These are phyloP conservation scores for Ophioninae sp. DNA, from an alignment of 2,888 invertebrate species.

Conservation along the genomic window DNA sequence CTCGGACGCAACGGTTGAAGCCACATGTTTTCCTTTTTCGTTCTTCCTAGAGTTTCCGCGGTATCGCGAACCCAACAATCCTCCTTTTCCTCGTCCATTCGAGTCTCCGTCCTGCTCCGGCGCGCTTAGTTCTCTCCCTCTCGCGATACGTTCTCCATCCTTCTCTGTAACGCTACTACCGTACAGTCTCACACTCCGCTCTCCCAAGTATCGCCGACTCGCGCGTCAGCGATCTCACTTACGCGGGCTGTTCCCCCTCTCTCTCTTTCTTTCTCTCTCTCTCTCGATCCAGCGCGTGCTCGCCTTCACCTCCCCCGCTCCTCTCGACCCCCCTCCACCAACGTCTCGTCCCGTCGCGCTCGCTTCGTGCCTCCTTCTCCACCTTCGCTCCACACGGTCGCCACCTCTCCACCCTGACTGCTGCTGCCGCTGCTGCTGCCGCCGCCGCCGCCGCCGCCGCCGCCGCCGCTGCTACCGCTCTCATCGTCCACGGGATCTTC, in stretches of 20 bases:
- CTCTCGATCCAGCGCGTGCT: slow-evolving; percentile 66
- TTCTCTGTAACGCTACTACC: slow-evolving; percentile 11
- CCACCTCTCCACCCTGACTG: slow-evolving; percentile 58
- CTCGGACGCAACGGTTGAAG: slow-evolving; percentile 8
- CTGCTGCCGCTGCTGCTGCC: slow-evolving; percentile 52
- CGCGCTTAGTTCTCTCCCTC: slow-evolving; percentile 25
- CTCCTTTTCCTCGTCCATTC: slow-evolving; percentile 27
- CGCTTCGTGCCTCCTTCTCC: slow-evolving; percentile 51
- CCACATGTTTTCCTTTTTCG: slow-evolving; percentile 13
- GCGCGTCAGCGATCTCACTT: slow-evolving; percentile 68
- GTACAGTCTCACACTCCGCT: slow-evolving; percentile 58
- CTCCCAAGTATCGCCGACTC: slow-evolving; percentile 67
- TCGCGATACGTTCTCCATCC: slow-evolving; percentile 47
- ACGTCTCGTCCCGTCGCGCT: slow-evolving; percentile 46
- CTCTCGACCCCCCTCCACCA: slow-evolving; percentile 50
- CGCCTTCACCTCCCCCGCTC: slow-evolving; percentile 54
- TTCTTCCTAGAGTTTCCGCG: slow-evolving; percentile 10
- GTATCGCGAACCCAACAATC: slow-evolving; percentile 43
- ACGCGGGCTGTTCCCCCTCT: slow-evolving; percentile 54
- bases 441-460: slow-evolving; percentile 45
- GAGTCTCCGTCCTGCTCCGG: slow-evolving; percentile 12
- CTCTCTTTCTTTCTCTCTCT: slow-evolving; percentile 65
- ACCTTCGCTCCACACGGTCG: slow-evolving; percentile 59
- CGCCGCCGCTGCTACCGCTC: background rate
- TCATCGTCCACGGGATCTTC: slow-evolving; percentile 41